These are phyloP conservation scores for Polyodon spathula DNA, from an alignment of 2,113 vertebrate genomes.

Conservation along the genomic window DNA sequence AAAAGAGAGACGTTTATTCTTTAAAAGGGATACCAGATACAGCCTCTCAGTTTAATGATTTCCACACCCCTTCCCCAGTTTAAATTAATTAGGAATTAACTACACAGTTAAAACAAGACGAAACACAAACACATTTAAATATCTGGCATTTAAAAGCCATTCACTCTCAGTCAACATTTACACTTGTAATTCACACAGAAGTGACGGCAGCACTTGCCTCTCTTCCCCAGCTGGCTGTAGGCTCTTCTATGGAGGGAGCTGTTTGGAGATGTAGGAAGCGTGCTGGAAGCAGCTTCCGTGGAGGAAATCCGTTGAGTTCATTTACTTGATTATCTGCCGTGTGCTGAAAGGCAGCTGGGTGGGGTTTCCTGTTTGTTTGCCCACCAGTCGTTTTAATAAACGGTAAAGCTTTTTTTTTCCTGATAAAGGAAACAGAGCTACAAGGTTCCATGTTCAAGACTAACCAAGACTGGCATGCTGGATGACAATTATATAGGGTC, in stretches of 20 bases:
- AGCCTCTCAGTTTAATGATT: too few relatives aligned
- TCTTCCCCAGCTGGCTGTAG: not conserved
- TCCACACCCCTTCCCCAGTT: too few relatives aligned
- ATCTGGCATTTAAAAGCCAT: too few relatives aligned
- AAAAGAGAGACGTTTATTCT: not conserved
- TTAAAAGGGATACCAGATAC: too few relatives aligned
- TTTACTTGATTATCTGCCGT: slow-evolving; percentile 41
- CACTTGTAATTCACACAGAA: too few relatives aligned
- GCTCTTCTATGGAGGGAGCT: slow-evolving; percentile 23
- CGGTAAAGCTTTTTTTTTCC: slow-evolving; percentile 1
- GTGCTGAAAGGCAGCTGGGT: not conserved
- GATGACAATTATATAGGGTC: not conserved
- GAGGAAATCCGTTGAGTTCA: slow-evolving; percentile 14
- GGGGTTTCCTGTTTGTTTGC: not conserved
- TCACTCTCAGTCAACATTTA: too few relatives aligned
- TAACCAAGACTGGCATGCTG: not conserved
- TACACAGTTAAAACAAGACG: too few relatives aligned
- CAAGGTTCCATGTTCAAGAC: not conserved
- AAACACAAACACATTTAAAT: too few relatives aligned
- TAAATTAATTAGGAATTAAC: too few relatives aligned
- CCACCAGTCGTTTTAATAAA: slow-evolving; percentile 4
- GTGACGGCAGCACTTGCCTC: not conserved
- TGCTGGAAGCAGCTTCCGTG: slow-evolving; percentile 25
- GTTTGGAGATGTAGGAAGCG: slow-evolving; percentile 39
- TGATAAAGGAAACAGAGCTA: not conserved